A percentile compares a stretch with the other conserved stretches of the same genome.
These are phyloP conservation scores for Thymelicus lineola DNA, from an alignment of 2,888 invertebrate genomes.

Conservation along the genomic window DNA sequence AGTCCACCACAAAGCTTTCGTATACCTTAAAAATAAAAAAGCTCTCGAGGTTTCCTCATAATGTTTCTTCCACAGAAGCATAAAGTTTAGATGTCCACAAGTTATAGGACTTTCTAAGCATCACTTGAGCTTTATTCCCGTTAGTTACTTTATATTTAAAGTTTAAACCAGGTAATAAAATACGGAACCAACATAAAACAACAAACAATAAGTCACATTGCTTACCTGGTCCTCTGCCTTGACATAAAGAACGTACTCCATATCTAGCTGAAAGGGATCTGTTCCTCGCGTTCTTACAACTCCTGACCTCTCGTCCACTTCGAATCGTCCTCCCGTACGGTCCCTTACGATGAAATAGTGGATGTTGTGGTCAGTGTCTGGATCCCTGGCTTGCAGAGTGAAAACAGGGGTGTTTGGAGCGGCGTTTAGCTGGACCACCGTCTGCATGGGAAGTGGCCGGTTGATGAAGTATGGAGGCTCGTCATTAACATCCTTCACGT, in stretches of 20 bases:
- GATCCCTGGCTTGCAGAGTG: conserved; percentile 98
- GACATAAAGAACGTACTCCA: conserved; percentile 98
- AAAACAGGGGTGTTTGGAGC: conserved; percentile 98
- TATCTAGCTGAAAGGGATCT: conserved; percentile 96
- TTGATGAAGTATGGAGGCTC: conserved; percentile 99
- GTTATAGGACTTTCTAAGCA: no score
- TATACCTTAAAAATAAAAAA: no score
- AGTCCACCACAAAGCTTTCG: no score
- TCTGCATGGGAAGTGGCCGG: conserved; percentile 98
- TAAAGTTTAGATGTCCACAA: no score
- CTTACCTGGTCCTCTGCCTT: conserved; percentile 95
- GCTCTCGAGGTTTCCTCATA: no score
- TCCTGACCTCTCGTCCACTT: conserved; percentile 96
- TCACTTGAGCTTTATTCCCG: no score
- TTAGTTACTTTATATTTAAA: no score
- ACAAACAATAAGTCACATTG: background rate
- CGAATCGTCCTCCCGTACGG: conserved; percentile 92
- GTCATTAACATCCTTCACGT: conserved; percentile 98
- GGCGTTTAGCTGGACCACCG: conserved; percentile 97
- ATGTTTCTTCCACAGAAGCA: no score
- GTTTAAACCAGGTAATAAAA: no score
- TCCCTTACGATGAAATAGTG: conserved; percentile 98
- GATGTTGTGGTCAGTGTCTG: conserved; percentile 97
- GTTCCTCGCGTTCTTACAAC: conserved; percentile 96
- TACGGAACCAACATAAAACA: no score